Evolutionary conservation across 2,797 vertebrate genomes (phyloP).

Genomic region (Cyclura pinguis): DNA sequence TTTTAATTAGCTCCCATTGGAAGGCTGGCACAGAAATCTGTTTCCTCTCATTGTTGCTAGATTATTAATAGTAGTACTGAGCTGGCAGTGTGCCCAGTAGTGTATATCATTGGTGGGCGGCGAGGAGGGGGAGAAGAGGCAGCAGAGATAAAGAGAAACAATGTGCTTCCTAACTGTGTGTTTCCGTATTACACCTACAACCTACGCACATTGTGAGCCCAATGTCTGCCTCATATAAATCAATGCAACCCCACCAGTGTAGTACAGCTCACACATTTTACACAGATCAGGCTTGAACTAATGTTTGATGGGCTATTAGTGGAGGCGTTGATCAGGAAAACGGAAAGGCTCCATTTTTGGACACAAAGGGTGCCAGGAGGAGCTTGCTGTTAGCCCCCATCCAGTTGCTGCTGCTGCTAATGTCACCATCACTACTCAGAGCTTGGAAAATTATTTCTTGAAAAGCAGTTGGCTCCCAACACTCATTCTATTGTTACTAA

Average conservation of each 20-base stretch:
- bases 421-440: not conserved
- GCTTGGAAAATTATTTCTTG: too few relatives aligned
- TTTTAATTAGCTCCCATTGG: conserved; percentile 76
- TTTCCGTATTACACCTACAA: conserved; percentile 20
- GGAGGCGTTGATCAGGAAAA: conserved; percentile 9
- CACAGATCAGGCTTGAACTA: not conserved
- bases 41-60: conserved; percentile 63
- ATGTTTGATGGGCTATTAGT: conserved; percentile 16
- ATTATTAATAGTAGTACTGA: conserved; percentile 39
- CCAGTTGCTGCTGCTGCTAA: not conserved
- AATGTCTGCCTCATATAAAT: conserved; percentile 15
- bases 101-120: not conserved
- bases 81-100: conserved; percentile 42
- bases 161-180: conserved; percentile 16
- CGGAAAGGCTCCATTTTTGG: not conserved
- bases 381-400: not conserved
- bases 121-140: not conserved
- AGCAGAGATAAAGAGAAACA: conserved; percentile 36
- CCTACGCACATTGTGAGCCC: conserved; percentile 25
- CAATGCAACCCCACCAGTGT: not conserved
- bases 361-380: not conserved
- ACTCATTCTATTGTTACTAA: too few relatives aligned
- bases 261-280: not conserved
- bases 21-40: conserved; percentile 52
- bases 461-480: too few relatives aligned